Base-by-base conservation (phyloP, 2,888 invertebrate genomes). In the Chrysolina oricalcia region DNA sequence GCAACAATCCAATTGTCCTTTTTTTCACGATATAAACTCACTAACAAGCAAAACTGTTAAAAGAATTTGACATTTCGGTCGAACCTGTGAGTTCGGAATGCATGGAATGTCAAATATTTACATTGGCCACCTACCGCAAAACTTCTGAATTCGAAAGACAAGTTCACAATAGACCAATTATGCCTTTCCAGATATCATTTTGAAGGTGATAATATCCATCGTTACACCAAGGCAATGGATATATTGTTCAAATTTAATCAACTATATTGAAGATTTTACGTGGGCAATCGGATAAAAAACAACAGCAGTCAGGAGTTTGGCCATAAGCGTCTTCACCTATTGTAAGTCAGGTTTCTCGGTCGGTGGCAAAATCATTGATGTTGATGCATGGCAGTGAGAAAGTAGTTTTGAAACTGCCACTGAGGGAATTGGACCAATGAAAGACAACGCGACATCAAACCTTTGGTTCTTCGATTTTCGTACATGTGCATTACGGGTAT, bases 31-130 rank as follows among this genome's bases (percentile, higher is more conserved):
- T 85, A 85, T 84, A 83, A 59, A 86, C 84, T 83, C 86, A 86
- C 86, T 86, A 88, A 87, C 86, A 87, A 87, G 86, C 82, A 86
- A 88, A 89, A 88, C 87, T 87, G 87, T 86, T 87, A 86, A 86
- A 89, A 88, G 88, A 91, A 92, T 92, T 92, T 92, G 92, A 92
- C 92, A 92, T 92, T 92, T 92, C 91, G 91, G 92, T 92, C 92
- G 92, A 91, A 92, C 92, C 92, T 92, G 92, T 91, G 90, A 90
- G 90, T 89, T 89, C 86, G 92, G 92, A 91, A 92, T 92, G 90
- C 88, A 85, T 85, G 91, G 92, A 91, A 92, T 92, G 91, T 90
- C 90, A 92, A 92, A 91, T 92, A 92, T 92, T 91, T 91, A 91
- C 91, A 91, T 90, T 90, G 90, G 91, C 90, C 92, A 91, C 90